A percentile compares a stretch with the other conserved stretches of the same genome.
These are phyloP conservation scores for Syngnathus floridae DNA, from an alignment of 2,113 vertebrate species.

Conservation along the genomic window DNA sequence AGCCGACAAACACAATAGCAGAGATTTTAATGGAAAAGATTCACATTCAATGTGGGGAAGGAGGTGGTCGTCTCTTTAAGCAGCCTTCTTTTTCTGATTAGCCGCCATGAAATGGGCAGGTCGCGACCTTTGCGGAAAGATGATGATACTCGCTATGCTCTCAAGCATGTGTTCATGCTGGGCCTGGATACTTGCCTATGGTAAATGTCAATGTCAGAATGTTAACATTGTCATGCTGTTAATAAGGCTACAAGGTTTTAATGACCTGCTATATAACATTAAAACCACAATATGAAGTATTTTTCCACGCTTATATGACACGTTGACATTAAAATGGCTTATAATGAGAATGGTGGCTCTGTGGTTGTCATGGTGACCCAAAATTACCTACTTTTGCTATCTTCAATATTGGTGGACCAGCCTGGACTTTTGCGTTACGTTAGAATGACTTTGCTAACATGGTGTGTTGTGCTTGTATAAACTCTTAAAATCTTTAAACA, in stretches of 20 bases:
- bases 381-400: no score
- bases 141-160: slow-evolving; percentile 11
- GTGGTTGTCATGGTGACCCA: no score
- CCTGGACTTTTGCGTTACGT: no score
- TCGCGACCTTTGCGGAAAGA: slow-evolving; percentile 8
- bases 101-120: slow-evolving; percentile 28
- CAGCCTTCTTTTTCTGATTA: slow-evolving; percentile 18
- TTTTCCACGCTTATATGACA: not conserved
- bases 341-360: no score
- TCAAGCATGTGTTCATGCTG: not conserved
- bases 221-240: not conserved
- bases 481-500: no score
- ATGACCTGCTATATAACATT: not conserved
- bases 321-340: no score
- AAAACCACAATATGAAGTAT: not conserved
- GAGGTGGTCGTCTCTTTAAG: slow-evolving; percentile 11
- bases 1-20: slow-evolving; percentile 36
- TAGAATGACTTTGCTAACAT: no score
- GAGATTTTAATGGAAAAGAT: slow-evolving; percentile 40
- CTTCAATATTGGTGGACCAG: no score
- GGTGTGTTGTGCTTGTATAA: no score
- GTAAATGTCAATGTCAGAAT: slow-evolving; percentile 1
- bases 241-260: not conserved
- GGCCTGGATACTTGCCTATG: no score
- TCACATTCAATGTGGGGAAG: slow-evolving; percentile 17